Percentiles rank a stretch among this genome's conserved stretches.
Evolutionary conservation across 2,113 vertebrate species (phyloP).

Genomic region (Prinia subflava): DNA sequence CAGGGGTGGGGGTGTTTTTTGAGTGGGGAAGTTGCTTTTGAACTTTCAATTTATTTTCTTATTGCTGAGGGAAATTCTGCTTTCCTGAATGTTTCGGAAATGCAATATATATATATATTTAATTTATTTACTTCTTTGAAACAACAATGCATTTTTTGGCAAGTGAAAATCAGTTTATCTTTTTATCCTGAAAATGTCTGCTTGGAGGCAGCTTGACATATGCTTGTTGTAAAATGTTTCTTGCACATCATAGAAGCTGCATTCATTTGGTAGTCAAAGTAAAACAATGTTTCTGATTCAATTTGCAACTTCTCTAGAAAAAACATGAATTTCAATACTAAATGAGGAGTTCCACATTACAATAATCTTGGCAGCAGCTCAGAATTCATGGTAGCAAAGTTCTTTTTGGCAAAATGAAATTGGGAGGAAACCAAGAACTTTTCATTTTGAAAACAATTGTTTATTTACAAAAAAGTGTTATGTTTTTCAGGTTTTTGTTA

Average conservation of each 20-base stretch:
- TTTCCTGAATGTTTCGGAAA: neutral
- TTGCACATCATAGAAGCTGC: neutral
- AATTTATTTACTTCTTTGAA: neutral
- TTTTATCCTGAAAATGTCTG: neutral
- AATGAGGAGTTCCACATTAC: neutral
- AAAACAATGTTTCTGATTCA: neutral
- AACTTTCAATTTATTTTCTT: neutral
- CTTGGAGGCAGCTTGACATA: neutral
- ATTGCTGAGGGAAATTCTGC: neutral
- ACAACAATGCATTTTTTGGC: neutral
- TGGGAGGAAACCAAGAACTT: neutral
- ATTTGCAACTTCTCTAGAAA: neutral
- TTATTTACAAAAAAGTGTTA: neutral
- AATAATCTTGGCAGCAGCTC: neutral
- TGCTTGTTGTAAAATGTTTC: neutral
- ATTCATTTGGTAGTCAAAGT: neutral
- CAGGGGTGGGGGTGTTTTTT: neutral
- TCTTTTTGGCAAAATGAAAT: neutral
- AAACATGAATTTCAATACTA: neutral
- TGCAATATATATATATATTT: neutral
- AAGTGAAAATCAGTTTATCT: neutral
- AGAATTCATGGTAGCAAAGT: neutral
- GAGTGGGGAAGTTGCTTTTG: neutral
- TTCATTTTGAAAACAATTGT: neutral
- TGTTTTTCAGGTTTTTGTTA: neutral